Percentiles rank a stretch among this genome's conserved stretches.
phyloP scores from a whole-genome alignment of 2,797 vertebrate species.

The Meriones psammophilus region DNA sequence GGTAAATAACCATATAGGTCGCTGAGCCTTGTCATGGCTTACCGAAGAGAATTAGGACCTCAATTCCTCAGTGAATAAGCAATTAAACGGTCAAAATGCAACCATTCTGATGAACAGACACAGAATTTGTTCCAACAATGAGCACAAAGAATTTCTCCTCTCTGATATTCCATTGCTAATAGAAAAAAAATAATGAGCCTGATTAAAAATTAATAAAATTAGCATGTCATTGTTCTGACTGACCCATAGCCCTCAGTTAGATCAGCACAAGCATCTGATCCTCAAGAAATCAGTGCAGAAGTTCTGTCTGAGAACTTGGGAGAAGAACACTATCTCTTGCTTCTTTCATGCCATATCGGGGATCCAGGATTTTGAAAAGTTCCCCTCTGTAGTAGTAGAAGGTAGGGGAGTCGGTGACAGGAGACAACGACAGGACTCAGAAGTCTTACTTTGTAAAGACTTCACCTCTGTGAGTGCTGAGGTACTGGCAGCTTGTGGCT shows the following conservation, averaged over 20 bases:
- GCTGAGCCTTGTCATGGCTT: neutral
- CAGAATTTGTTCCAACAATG: conserved; percentile 20
- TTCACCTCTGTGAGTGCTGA: neutral
- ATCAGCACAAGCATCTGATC: neutral
- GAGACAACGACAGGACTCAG: neutral
- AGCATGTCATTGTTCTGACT: neutral
- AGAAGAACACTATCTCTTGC: neutral
- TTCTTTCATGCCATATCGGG: neutral
- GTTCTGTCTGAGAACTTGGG: neutral
- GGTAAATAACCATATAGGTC: conserved; percentile 1
- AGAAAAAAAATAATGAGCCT: neutral
- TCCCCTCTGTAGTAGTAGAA: neutral
- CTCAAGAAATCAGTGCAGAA: neutral
- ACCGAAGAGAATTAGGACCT: neutral
- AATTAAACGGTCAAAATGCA: neutral
- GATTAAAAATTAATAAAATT: neutral
- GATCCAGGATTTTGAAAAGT: neutral
- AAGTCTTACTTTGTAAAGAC: neutral
- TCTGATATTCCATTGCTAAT: neutral
- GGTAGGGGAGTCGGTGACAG: neutral
- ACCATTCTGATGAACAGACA: neutral
- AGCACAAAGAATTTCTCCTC: neutral
- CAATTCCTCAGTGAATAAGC: neutral
- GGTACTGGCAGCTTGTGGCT: neutral
- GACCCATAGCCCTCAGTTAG: neutral